phyloP scores from a whole-genome alignment of 1,140 invertebrate species.

The Bombus fervidus region DNA sequence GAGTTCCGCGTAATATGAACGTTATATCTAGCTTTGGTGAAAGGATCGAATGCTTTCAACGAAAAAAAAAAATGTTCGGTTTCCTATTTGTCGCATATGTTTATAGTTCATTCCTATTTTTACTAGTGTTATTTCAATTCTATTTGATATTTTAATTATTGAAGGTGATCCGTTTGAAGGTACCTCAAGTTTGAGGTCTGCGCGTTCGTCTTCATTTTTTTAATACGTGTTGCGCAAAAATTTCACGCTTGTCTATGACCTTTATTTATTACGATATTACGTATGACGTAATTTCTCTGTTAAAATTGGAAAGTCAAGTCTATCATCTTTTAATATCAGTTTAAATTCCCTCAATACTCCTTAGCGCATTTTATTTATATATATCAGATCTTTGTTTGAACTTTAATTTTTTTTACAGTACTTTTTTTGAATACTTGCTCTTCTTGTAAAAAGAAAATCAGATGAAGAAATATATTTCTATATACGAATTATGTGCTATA shows the following conservation, averaged over 20 bases:
- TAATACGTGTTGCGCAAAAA: neutral
- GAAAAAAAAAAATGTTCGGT: neutral
- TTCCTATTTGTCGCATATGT: neutral
- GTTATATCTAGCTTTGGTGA: slow-evolving; percentile 36
- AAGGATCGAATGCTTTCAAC: slow-evolving; percentile 7
- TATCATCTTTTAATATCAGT: neutral
- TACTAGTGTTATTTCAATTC: neutral
- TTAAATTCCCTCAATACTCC: too few species aligned
- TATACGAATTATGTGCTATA: neutral
- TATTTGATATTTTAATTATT: neutral
- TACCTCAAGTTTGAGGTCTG: too few species aligned
- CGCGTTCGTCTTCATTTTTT: neutral
- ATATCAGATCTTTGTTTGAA: too few species aligned
- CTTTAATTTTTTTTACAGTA: neutral
- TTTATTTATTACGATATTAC: neutral
- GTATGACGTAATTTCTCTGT: neutral
- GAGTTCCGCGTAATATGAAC: too few species aligned
- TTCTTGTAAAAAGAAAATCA: neutral
- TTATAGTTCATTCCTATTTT: neutral
- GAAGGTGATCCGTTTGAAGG: neutral
- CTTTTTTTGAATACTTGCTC: neutral
- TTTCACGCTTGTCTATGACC: neutral
- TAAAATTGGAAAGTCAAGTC: neutral
- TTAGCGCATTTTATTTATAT: too few species aligned
- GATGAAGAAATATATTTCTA: neutral